phyloP scores from a whole-genome alignment of 2,888 invertebrate genomes.

The Pseudoips prasinana region DNA sequence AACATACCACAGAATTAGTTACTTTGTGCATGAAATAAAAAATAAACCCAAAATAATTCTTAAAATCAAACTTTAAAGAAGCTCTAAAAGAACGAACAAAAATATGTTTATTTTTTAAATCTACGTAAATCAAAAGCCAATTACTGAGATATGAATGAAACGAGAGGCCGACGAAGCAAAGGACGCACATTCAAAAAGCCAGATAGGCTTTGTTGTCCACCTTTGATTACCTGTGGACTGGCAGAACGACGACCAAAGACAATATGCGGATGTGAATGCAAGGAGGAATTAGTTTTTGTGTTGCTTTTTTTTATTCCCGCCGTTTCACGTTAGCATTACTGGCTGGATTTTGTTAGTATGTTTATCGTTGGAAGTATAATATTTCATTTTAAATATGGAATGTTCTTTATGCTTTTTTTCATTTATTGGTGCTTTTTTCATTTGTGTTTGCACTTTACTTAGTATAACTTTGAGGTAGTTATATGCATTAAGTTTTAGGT shows the following conservation, averaged over 20 bases:
- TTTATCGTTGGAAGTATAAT: slow-evolving; percentile 2
- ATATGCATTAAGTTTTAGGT: no score
- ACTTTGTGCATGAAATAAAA: no score
- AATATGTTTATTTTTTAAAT: slow-evolving; percentile 9
- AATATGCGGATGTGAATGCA: slow-evolving; percentile 43
- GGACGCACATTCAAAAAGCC: slow-evolving; percentile 64
- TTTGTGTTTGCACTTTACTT: no score
- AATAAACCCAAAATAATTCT: no score
- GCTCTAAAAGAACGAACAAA: no score
- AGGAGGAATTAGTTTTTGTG: slow-evolving; percentile 41
- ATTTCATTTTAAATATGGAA: no score
- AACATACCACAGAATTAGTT: no score
- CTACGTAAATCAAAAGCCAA: slow-evolving; percentile 67
- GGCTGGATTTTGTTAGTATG: slow-evolving; percentile 21
- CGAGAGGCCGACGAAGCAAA: slow-evolving; percentile 48
- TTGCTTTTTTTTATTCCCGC: slow-evolving; percentile 18
- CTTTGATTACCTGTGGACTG: slow-evolving; percentile 70
- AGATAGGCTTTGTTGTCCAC: slow-evolving; percentile 70
- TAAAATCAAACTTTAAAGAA: no score
- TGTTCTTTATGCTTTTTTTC: no score
- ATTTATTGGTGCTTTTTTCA: no score
- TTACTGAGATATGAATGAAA: slow-evolving; percentile 65
- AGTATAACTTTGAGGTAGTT: no score
- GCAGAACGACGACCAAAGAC: slow-evolving; percentile 45
- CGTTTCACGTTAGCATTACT: slow-evolving; percentile 13